Conservation (phyloP, 2,797 vertebrate species). For the Falco peregrinus region DNA sequence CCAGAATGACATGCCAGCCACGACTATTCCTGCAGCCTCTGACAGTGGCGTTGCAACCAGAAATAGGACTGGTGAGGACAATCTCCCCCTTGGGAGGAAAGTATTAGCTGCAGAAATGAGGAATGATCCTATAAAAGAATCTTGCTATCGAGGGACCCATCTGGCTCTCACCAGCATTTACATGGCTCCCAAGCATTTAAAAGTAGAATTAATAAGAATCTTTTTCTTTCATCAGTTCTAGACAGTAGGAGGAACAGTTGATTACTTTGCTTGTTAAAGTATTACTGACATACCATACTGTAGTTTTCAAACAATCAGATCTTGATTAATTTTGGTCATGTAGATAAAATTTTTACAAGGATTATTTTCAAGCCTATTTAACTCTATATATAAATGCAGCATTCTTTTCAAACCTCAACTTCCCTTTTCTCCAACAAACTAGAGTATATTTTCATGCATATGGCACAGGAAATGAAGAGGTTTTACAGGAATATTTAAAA, state of each 20-base stretch:
- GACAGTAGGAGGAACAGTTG: conserved; percentile 9
- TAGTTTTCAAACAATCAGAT: conserved; percentile 44
- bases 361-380: conserved; percentile 39
- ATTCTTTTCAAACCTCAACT: conserved; percentile 35
- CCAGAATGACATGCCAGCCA: background rate
- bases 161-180: background rate
- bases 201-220: conserved; percentile 24
- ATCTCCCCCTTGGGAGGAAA: background rate
- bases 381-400: background rate
- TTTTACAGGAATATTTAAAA: conserved; percentile 43
- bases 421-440: background rate
- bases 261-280: conserved; percentile 48
- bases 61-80: background rate
- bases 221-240: conserved; percentile 9
- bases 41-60: background rate
- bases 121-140: background rate
- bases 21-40: background rate
- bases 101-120: background rate
- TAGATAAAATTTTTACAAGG: conserved; percentile 32
- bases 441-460: background rate
- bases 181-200: background rate
- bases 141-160: background rate
- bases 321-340: conserved; percentile 46
- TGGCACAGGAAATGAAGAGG: conserved; percentile 13
- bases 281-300: background rate